Evolutionary conservation across 2,888 invertebrate genomes (phyloP).

Genomic region (Eucriotettix oculatus): DNA sequence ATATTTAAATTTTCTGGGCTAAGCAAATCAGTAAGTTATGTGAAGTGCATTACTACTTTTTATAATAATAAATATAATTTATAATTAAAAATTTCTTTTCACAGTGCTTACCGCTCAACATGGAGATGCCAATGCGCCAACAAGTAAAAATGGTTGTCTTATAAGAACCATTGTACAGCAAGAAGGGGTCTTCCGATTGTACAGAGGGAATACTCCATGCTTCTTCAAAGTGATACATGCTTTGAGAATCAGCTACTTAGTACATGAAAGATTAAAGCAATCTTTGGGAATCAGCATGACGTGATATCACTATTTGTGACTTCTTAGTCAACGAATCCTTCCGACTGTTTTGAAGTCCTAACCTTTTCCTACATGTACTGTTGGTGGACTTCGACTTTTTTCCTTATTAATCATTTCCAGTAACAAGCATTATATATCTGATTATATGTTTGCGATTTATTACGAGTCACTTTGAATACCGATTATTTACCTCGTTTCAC

Average conservation of each 20-base stretch:
- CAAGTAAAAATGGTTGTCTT: conserved; percentile 54
- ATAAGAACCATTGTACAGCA: conserved; percentile 66
- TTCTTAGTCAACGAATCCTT: background rate
- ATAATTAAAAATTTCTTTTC: conserved; percentile 8
- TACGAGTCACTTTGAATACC: too few relatives aligned
- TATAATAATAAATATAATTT: background rate
- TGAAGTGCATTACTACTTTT: too few relatives aligned
- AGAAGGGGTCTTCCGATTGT: conserved; percentile 83
- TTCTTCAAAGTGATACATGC: conserved; percentile 96
- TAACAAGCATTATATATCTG: too few relatives aligned
- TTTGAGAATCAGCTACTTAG: conserved; percentile 95
- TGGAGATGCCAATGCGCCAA: conserved; percentile 13
- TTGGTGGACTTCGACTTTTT: too few relatives aligned
- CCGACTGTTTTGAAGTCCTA: background rate
- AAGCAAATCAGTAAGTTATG: too few relatives aligned
- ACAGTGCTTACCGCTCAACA: conserved; percentile 19
- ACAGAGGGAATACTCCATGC: conserved; percentile 94
- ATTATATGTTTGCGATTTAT: too few relatives aligned
- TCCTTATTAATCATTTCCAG: too few relatives aligned
- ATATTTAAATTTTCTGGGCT: too few relatives aligned
- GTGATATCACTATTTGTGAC: background rate
- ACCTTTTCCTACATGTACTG: too few relatives aligned
- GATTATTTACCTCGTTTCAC: too few relatives aligned
- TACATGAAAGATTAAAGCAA: conserved; percentile 85
- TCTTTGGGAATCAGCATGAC: conserved; percentile 66